A percentile compares a stretch with the other conserved stretches of the same genome.
Conservation (phyloP, 2,888 invertebrate genomes). For the Perizoma affinitatum region DNA sequence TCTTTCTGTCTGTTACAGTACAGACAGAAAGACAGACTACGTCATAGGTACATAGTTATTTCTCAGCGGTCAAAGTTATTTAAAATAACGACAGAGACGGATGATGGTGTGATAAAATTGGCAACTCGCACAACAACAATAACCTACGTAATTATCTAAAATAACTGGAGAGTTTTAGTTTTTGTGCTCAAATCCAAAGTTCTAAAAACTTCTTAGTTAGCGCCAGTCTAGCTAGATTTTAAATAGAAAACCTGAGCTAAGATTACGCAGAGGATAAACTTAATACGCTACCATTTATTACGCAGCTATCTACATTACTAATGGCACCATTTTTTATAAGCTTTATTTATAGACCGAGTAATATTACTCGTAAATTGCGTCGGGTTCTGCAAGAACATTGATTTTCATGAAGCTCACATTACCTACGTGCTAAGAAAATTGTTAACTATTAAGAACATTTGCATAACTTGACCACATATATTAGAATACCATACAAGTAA, state of each 20-base stretch:
- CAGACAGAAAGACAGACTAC: too few species aligned
- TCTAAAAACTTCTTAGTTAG: too few species aligned
- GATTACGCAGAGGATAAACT: conserved; percentile 18
- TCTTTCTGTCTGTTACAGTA: too few species aligned
- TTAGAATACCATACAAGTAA: too few species aligned
- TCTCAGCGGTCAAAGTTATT: not conserved
- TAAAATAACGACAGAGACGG: conserved; percentile 3
- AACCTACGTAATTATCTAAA: conserved; percentile 23
- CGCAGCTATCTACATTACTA: conserved; percentile 26
- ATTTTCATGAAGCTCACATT: not conserved
- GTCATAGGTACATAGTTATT: too few species aligned
- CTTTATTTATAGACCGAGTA: too few species aligned
- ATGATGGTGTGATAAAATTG: conserved; percentile 27
- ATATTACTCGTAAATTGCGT: too few species aligned
- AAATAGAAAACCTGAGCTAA: conserved; percentile 16
- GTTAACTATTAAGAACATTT: too few species aligned
- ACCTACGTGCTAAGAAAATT: too few species aligned
- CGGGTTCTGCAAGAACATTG: too few species aligned
- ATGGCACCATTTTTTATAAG: conserved; percentile 24
- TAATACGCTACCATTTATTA: conserved; percentile 3
- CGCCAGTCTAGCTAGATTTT: conserved; percentile 20
- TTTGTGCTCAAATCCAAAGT: conserved; percentile 17
- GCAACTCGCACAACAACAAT: conserved; percentile 25
- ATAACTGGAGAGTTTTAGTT: conserved; percentile 26
- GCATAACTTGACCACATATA: too few species aligned